Base-by-base conservation (phyloP, 2,113 vertebrate species). In the Lepus timidus region DNA sequence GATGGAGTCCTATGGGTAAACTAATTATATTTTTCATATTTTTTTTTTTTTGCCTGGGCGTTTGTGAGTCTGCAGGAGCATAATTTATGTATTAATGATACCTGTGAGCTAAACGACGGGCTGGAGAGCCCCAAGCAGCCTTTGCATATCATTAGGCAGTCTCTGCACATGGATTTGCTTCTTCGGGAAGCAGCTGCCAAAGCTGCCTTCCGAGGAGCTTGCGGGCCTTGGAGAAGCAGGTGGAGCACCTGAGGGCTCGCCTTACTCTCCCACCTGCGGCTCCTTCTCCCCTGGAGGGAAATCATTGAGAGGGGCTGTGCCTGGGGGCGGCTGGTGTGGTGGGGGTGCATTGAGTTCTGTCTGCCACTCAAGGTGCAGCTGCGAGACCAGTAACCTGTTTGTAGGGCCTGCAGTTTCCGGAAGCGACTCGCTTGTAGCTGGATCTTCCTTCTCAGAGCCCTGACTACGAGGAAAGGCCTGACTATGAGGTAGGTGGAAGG, bases 1-100 rank as follows among this genome's bases (percentile, higher is more conserved):
- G 98, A 98, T 97, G 97, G 97, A 98, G 96, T 98, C 97, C 95
- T 97, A 94, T 95, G 96, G 96, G 97, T 95, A 98, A 98, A 98
- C 97, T 98, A 98, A 98, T 98, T 98, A 98, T 97, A 98, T 98
- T 98, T 98, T 98, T 97, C 92, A 85, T 97, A 91, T 33, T 98
- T 96, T 85, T 88, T 96, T 85, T 88, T 95, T 58, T 19, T 94
- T 90, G 96, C 73, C 95, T 96, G 97, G 97, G 95, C 96, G 97
- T 98, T 98, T 98, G 97, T 96, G 97, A 98, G 90, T 98, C 98
- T 98, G 95, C 87, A 96, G 97, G 97, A 90, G 0, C 97, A 97
- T 98, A 97, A 98, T 98, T 98, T 98, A 98, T 98, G 96, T 97
- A 98, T 98, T 98, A 98, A 98, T 98, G 98, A 98, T 96, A 98